These are phyloP conservation scores for Halesus radiatus DNA, from an alignment of 1,140 invertebrate species.

Conservation along the genomic window DNA sequence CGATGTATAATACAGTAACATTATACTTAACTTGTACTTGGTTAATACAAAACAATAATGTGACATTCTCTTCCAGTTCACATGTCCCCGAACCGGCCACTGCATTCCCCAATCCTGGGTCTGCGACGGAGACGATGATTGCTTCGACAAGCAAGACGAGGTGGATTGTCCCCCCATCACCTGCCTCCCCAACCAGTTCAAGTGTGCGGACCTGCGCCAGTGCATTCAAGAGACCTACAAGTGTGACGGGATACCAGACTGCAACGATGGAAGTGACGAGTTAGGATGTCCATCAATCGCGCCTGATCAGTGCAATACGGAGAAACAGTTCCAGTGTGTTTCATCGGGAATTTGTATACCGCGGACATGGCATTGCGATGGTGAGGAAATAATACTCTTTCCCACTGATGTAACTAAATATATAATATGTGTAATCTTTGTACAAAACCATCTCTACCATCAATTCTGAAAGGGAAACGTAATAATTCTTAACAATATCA, in stretches of 20 bases:
- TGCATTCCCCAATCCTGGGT: slow-evolving; percentile 96
- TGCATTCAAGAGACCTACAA: slow-evolving; percentile 95
- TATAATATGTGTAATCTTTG: too few species aligned
- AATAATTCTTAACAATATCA: too few species aligned
- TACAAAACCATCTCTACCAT: too few species aligned
- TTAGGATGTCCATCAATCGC: slow-evolving; percentile 86
- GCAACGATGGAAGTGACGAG: slow-evolving; percentile 94
- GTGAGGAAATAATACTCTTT: slow-evolving; percentile 60
- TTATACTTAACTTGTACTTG: too few species aligned
- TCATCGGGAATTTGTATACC: slow-evolving; percentile 94
- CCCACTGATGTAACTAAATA: too few species aligned
- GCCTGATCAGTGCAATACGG: slow-evolving; percentile 88
- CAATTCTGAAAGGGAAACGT: too few species aligned
- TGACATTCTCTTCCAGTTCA: slow-evolving; percentile 78
- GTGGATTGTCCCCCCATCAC: slow-evolving; percentile 95
- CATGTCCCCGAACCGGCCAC: slow-evolving; percentile 93
- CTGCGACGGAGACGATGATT: slow-evolving; percentile 94
- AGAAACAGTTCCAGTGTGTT: slow-evolving; percentile 91
- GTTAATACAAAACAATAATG: background rate
- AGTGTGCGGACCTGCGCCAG: slow-evolving; percentile 91
- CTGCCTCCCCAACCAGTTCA: slow-evolving; percentile 93
- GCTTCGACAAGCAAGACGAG: slow-evolving; percentile 98
- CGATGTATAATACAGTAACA: too few species aligned
- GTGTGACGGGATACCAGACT: slow-evolving; percentile 92
- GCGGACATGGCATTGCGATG: slow-evolving; percentile 94